Evolutionary conservation across 2,888 invertebrate genomes (phyloP).

Genomic region (Oxycera nigricornis): DNA sequence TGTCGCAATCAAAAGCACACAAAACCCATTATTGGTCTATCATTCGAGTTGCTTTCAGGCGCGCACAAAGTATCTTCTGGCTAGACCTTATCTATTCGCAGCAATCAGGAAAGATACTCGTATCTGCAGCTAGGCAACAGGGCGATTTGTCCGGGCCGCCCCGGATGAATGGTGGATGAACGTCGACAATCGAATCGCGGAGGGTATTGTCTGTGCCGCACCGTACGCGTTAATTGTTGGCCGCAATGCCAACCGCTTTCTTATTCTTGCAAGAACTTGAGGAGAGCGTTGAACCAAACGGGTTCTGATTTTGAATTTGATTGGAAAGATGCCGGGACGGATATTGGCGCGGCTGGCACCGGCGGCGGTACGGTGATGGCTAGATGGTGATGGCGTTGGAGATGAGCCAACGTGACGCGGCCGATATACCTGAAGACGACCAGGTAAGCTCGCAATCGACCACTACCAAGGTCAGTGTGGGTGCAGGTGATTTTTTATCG

Average conservation of each 20-base stretch:
- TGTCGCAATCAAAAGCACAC: constrained; percentile 30
- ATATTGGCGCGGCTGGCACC: constrained; percentile 28
- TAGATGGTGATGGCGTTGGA: background rate
- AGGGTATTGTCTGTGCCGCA: constrained; percentile 19
- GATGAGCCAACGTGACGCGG: constrained; percentile 27
- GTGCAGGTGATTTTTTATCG: constrained; percentile 47
- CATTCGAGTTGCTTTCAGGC: background rate
- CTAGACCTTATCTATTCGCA: background rate
- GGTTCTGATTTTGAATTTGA: constrained; percentile 29
- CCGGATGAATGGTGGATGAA: constrained; percentile 5
- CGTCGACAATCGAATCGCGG: constrained; percentile 9
- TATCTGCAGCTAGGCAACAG: background rate
- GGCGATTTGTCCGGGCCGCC: constrained; percentile 15
- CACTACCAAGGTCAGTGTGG: constrained; percentile 42
- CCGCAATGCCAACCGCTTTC: constrained; percentile 26
- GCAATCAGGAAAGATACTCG: constrained; percentile 3
- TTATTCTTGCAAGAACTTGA: constrained; percentile 31
- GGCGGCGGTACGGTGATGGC: background rate
- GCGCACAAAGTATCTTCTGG: background rate
- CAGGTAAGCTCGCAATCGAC: constrained; percentile 36
- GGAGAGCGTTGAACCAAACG: constrained; percentile 30
- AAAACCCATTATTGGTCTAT: constrained; percentile 13
- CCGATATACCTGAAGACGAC: background rate
- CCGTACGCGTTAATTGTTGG: constrained; percentile 26
- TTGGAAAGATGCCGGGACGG: constrained; percentile 22